A percentile compares a stretch with the other conserved stretches of the same genome.
phyloP scores from a whole-genome alignment of 2,888 invertebrate genomes.

The Hirtodrosophila trivittata region DNA sequence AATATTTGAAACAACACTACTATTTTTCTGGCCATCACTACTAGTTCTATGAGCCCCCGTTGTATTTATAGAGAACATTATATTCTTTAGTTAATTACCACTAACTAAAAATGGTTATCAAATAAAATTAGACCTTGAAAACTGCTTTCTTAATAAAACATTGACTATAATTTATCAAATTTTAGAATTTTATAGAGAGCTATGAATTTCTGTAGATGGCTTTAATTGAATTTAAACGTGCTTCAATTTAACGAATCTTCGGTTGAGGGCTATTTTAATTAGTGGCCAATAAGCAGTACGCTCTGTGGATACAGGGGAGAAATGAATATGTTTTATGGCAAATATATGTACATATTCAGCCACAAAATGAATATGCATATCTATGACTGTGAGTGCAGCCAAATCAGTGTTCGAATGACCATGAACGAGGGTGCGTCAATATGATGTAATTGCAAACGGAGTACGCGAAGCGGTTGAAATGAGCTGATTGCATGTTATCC shows the following conservation, averaged over 20 bases:
- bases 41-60: no score
- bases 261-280: slow-evolving; percentile 29
- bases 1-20: no score
- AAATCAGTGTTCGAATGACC: slow-evolving; percentile 2
- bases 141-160: no score
- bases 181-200: no score
- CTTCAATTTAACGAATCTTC: background rate
- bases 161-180: no score
- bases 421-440: slow-evolving; percentile 33
- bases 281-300: background rate
- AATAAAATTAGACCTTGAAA: no score
- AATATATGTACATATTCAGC: background rate
- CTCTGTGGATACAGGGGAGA: background rate
- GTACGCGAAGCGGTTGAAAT: slow-evolving; percentile 1
- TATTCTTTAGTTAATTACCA: no score
- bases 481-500: slow-evolving; percentile 37
- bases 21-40: no score
- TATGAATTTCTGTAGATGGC: no score
- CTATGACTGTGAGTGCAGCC: slow-evolving; percentile 2
- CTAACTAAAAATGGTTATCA: no score
- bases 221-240: slow-evolving; percentile 1
- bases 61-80: no score
- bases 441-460: slow-evolving; percentile 36
- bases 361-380: background rate
- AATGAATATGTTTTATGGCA: no score